A percentile compares a stretch with the other conserved stretches of the same genome.
Conservation (phyloP, 2,113 vertebrate genomes). For the Muscicapa adusta region DNA sequence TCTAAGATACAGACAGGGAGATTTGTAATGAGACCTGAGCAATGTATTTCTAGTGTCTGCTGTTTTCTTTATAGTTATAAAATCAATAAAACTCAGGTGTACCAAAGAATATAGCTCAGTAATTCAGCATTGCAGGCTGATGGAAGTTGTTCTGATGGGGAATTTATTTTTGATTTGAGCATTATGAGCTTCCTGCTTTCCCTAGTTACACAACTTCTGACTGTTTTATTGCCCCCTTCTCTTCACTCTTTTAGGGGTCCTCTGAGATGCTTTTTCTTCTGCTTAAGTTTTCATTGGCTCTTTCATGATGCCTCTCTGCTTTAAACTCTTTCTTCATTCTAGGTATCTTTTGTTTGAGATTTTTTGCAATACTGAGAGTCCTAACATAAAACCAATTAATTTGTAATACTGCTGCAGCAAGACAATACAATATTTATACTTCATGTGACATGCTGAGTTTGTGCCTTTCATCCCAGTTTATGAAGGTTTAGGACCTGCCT, state of each 20-base stretch:
- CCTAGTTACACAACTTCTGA: background rate
- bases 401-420: background rate
- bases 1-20: slow-evolving; percentile 5
- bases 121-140: background rate
- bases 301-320: background rate
- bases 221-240: background rate
- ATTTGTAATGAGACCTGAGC: slow-evolving; percentile 35
- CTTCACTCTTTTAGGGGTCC: background rate
- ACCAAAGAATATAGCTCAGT: background rate
- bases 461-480: background rate
- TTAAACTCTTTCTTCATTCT: background rate
- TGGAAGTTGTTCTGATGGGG: background rate
- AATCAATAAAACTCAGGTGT: slow-evolving; percentile 33
- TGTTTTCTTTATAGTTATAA: slow-evolving; percentile 25
- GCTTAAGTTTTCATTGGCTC: background rate
- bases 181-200: background rate
- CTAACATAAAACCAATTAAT: background rate
- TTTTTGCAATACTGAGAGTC: background rate
- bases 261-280: background rate
- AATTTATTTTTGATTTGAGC: slow-evolving; percentile 11
- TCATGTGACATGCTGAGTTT: background rate
- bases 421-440: background rate
- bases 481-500: background rate
- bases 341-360: background rate
- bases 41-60: background rate